Conservation (phyloP, 2,113 vertebrate genomes). For the Amblyopsis rosae region DNA sequence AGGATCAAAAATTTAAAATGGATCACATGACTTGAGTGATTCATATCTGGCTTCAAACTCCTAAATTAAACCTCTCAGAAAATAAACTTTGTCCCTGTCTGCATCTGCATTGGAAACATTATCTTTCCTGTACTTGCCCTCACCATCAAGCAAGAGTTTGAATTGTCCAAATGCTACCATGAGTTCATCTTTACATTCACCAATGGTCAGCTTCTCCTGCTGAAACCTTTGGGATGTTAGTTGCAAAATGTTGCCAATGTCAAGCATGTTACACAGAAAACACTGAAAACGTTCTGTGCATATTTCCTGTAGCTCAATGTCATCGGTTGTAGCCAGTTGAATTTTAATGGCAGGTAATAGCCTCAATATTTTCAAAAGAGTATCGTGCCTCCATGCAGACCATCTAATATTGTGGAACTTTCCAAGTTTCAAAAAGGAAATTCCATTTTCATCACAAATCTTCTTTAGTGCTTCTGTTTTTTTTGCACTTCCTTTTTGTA, state of each 20-base stretch:
- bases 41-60: slow-evolving; percentile 7
- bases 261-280: slow-evolving; percentile 7
- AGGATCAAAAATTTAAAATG: neutral
- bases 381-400: slow-evolving; percentile 35
- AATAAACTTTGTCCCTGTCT: neutral
- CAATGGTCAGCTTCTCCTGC: neutral
- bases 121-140: slow-evolving; percentile 24
- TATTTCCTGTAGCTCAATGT: neutral
- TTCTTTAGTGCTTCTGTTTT: slow-evolving; percentile 8
- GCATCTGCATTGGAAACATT: slow-evolving; percentile 17
- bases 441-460: slow-evolving; percentile 30
- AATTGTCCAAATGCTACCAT: slow-evolving; percentile 26
- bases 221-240: neutral
- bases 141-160: slow-evolving; percentile 27
- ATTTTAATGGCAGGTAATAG: slow-evolving; percentile 12
- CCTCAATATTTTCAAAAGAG: neutral
- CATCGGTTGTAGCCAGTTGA: neutral
- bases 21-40: slow-evolving; percentile 2
- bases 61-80: neutral
- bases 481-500: neutral
- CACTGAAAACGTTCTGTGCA: slow-evolving; percentile 26
- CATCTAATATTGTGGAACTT: slow-evolving; percentile 32
- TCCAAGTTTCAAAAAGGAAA: slow-evolving; percentile 24
- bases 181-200: neutral
- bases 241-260: slow-evolving; percentile 1